Conservation (phyloP, 2,797 vertebrate genomes). For the Hippopotamyrus pictus region DNA sequence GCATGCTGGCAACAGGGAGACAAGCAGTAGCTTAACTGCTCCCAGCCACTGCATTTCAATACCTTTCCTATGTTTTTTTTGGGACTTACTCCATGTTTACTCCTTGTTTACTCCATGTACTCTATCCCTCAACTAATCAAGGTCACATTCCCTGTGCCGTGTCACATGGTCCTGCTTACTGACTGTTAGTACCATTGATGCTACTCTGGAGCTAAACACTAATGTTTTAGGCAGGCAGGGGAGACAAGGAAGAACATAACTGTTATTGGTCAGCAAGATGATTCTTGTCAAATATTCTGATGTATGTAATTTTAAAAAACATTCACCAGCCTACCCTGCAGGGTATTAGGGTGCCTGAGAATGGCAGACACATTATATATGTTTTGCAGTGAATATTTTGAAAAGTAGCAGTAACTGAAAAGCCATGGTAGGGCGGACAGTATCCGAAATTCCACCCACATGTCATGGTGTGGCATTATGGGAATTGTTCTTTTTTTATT, state of each 20-base stretch:
- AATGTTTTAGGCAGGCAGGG: not conserved
- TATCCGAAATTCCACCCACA: not conserved
- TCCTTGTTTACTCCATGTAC: not conserved
- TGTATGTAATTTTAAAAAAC: not conserved
- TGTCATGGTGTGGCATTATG: not conserved
- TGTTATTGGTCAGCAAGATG: not conserved
- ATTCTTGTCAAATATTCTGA: not conserved
- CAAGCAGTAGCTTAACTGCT: not conserved
- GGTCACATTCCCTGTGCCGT: not conserved
- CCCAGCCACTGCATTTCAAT: not conserved
- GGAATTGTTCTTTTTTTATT: not conserved
- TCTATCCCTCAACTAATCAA: not conserved
- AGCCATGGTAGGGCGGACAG: not conserved
- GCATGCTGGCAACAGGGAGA: not conserved
- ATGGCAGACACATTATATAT: not conserved
- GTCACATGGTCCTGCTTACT: not conserved
- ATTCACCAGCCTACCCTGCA: not conserved
- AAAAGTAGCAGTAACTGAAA: not conserved
- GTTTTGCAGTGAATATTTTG: not conserved
- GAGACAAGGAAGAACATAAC: not conserved
- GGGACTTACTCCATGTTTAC: not conserved
- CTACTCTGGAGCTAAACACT: not conserved
- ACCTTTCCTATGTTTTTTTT: not conserved
- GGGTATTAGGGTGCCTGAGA: not conserved
- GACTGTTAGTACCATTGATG: not conserved